Conservation (phyloP, 2,113 vertebrate genomes). For the Oryzias woworae region DNA sequence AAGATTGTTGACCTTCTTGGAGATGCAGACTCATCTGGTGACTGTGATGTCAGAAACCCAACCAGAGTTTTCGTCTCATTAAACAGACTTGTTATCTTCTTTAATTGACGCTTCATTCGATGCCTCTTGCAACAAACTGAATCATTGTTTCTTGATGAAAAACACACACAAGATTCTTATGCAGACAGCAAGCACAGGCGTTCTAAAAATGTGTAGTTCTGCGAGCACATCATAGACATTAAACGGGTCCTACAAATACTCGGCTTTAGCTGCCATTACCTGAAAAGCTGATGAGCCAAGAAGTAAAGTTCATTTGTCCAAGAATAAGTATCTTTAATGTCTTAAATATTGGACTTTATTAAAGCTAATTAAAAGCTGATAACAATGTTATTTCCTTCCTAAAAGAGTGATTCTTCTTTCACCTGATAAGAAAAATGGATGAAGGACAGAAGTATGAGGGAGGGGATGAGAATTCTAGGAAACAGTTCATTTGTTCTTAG, state of each 20-base stretch:
- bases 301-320: slow-evolving; percentile 31
- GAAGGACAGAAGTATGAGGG: slow-evolving; percentile 32
- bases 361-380: slow-evolving; percentile 44
- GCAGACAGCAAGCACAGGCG: slow-evolving; percentile 7
- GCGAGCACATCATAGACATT: neutral
- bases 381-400: slow-evolving; percentile 33
- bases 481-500: slow-evolving; percentile 34
- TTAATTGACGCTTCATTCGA: slow-evolving; percentile 72
- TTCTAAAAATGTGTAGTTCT: neutral
- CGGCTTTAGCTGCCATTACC: slow-evolving; percentile 10
- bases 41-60: slow-evolving; percentile 52
- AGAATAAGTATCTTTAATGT: slow-evolving; percentile 10
- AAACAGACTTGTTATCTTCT: slow-evolving; percentile 71
- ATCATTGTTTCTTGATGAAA: slow-evolving; percentile 50
- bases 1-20: slow-evolving; percentile 37
- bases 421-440: slow-evolving; percentile 2
- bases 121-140: slow-evolving; percentile 54
- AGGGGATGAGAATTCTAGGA: slow-evolving; percentile 10
- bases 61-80: slow-evolving; percentile 70
- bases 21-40: slow-evolving; percentile 38
- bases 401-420: slow-evolving; percentile 7
- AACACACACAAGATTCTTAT: slow-evolving; percentile 27
- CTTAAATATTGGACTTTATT: slow-evolving; percentile 20
- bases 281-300: neutral
- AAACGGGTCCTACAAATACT: neutral